Evolutionary conservation across 2,888 invertebrate species (phyloP), one percentile per base, ranked within the genome.

Genomic region (Drosophila lacicola): DNA sequence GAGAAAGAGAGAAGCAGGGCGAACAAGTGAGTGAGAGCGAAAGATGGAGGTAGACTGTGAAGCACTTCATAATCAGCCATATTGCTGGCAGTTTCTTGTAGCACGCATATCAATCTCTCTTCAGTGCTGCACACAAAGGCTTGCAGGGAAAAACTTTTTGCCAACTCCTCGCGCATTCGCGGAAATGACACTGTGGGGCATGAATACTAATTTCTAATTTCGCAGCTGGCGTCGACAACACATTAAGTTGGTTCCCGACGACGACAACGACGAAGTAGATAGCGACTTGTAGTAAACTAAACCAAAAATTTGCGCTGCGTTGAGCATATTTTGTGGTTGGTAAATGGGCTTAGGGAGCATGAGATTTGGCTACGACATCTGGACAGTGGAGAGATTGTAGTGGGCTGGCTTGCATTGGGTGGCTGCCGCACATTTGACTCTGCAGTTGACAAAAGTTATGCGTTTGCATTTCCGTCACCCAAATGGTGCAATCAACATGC

Each of bases 151-250:
- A 69, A 74, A 76, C 53, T 69, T 83, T 74, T 58, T 78, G 75
- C 74, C 56, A 78, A 78, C 69, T 77, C 54, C 69, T 68, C 82
- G 82, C 86, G 83, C 78, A 79, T 78, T 78, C 82, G 86, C 79
- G 89, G 88, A 88, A 91, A 91, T 90, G 91, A 86, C 90, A 90
- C 90, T 91, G 87, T 85, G 75, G 90, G 90, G 89, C 90, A 89
- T 90, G 91, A 91, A 90, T 90, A 91, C 90, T 90, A 91, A 91
- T 91, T 91, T 88, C 85, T 90, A 90, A 91, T 91, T 90, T 89
- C 55, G 81, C 79, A 78, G 84, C 89, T 86, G 86, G 71, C 61
- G 79, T 64, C 74, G 61, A 76, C 82, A 83, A 84, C 82, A 81
- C 87, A 87, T 87, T 87, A 82, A 84, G 82, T 74, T 86, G 66